Evolutionary conservation across 2,113 vertebrate species (phyloP).

Genomic region (Indicator indicator): DNA sequence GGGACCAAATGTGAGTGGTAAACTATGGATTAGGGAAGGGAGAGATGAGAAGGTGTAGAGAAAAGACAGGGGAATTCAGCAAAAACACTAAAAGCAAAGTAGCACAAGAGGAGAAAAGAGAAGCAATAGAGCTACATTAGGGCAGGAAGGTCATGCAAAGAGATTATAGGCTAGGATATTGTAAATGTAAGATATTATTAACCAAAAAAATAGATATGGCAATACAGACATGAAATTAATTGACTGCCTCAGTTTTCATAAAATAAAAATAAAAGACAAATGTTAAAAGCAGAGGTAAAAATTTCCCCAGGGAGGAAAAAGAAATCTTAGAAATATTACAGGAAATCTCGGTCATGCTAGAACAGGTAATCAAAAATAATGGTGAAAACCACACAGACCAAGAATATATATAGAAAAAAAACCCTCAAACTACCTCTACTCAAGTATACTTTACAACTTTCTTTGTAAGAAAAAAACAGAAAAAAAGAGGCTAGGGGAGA

Average conservation of each 20-base stretch:
- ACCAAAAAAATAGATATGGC: slow-evolving; percentile 63
- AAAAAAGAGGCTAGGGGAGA: neutral
- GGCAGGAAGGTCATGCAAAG: slow-evolving; percentile 41
- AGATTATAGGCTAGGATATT: slow-evolving; percentile 47
- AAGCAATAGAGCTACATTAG: slow-evolving; percentile 10
- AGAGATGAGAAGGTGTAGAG: neutral
- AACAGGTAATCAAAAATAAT: slow-evolving; percentile 78
- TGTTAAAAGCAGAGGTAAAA: slow-evolving; percentile 70
- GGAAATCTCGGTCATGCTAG: slow-evolving; percentile 71
- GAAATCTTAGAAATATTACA: slow-evolving; percentile 76
- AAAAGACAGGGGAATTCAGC: neutral
- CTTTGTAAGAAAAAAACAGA: neutral
- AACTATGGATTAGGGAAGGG: slow-evolving; percentile 6
- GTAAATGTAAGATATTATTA: slow-evolving; percentile 68
- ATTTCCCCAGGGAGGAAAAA: slow-evolving; percentile 74
- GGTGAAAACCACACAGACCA: slow-evolving; percentile 52
- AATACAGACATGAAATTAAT: slow-evolving; percentile 67
- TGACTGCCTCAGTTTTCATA: slow-evolving; percentile 66
- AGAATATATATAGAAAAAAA: slow-evolving; percentile 30
- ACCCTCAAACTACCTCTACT: slow-evolving; percentile 1
- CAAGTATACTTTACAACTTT: slow-evolving; percentile 18
- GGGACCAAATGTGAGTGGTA: neutral
- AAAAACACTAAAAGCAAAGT: slow-evolving; percentile 38
- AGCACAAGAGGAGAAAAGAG: slow-evolving; percentile 14
- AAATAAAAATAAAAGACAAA: slow-evolving; percentile 69